A percentile compares a stretch with the other conserved stretches of the same genome.
These are phyloP conservation scores for Microtus pennsylvanicus DNA, from an alignment of 2,113 vertebrate genomes.

Conservation along the genomic window DNA sequence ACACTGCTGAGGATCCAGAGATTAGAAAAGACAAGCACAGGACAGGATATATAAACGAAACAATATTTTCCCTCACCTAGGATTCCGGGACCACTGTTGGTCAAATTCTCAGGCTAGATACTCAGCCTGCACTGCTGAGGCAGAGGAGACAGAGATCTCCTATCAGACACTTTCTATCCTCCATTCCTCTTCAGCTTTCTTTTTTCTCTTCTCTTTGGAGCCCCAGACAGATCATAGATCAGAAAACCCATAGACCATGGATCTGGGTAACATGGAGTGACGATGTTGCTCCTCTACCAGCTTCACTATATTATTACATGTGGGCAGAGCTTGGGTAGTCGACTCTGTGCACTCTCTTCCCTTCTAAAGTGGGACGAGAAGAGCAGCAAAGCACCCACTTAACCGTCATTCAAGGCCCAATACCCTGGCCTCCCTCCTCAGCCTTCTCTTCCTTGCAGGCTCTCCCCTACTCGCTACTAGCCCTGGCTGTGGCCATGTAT, in stretches of 20 bases:
- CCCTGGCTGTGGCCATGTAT: conserved; percentile 95
- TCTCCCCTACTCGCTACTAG: conserved; percentile 96
- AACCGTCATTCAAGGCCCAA: not conserved
- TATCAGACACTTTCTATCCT: not conserved
- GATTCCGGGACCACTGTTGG: not conserved
- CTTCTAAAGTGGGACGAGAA: not conserved
- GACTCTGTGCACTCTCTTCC: not conserved
- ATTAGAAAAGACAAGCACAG: not conserved
- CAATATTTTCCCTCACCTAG: not conserved
- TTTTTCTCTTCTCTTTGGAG: not conserved
- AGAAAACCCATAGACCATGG: not conserved
- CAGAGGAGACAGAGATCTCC: not conserved
- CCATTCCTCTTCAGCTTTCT: not conserved
- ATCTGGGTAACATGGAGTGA: not conserved
- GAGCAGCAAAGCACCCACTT: not conserved
- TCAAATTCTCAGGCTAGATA: not conserved
- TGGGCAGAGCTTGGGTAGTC: not conserved
- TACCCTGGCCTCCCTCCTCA: not conserved
- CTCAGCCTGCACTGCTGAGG: not conserved
- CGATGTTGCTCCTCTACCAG: not conserved
- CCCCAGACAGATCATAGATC: not conserved
- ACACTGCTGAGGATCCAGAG: not conserved
- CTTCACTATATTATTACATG: not conserved
- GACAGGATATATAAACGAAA: not conserved
- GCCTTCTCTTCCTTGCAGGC: conserved; percentile 78